phyloP scores from a whole-genome alignment of 2,113 vertebrate genomes.

The Mobula hypostoma region DNA sequence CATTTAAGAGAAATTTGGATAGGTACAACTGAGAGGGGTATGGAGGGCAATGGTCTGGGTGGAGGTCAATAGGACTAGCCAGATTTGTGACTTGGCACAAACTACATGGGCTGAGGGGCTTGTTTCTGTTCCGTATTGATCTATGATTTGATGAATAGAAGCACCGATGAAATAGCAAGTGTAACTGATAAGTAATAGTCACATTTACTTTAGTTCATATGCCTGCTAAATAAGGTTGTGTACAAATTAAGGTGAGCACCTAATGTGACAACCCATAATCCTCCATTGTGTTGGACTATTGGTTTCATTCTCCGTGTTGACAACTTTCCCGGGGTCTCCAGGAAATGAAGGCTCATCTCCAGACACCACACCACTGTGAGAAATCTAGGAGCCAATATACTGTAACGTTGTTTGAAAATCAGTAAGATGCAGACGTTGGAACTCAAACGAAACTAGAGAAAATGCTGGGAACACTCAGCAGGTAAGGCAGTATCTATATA shows the following conservation, averaged over 20 bases:
- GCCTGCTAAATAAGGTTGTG: neutral
- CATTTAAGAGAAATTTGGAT: too few species aligned
- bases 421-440: too few species aligned
- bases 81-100: too few species aligned
- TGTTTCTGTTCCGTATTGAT: too few species aligned
- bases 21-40: too few species aligned
- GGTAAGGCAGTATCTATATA: too few species aligned
- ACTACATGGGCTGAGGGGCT: too few species aligned
- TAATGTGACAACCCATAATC: neutral
- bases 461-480: too few species aligned
- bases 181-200: neutral
- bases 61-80: too few species aligned
- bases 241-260: neutral
- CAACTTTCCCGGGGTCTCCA: neutral
- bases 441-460: too few species aligned
- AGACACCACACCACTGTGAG: neutral
- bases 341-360: neutral
- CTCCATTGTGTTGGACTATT: neutral
- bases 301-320: neutral
- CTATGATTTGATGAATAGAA: neutral
- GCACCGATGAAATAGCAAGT: neutral
- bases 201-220: neutral
- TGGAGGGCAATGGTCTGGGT: too few species aligned
- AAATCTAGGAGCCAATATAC: neutral
- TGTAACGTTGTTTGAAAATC: too few species aligned